Evolutionary conservation across 2,797 vertebrate genomes (phyloP).

Genomic region (Cyclura pinguis): DNA sequence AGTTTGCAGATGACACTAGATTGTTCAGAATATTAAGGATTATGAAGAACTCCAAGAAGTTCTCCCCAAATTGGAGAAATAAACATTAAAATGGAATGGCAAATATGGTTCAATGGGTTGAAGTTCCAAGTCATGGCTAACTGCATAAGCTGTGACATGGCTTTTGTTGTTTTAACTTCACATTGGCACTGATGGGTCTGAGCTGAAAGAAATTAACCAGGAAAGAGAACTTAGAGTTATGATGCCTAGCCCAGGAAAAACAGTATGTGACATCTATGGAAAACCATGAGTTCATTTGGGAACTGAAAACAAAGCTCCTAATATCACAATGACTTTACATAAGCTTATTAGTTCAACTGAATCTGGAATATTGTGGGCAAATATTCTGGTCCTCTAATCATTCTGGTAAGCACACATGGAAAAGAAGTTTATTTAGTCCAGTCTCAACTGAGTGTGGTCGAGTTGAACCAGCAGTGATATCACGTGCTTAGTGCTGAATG

Average conservation of each 20-base stretch:
- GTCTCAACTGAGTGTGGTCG: background rate
- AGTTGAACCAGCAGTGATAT: background rate
- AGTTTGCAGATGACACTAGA: background rate
- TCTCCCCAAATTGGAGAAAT: background rate
- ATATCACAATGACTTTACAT: background rate
- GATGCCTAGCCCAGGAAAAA: background rate
- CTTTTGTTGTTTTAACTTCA: background rate
- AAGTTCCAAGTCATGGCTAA: too few relatives aligned
- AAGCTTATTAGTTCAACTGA: background rate
- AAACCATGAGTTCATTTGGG: background rate
- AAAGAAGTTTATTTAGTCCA: background rate
- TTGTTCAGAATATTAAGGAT: background rate
- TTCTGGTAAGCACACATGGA: too few relatives aligned
- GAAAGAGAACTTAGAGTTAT: background rate
- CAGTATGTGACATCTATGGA: background rate
- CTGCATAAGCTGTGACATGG: too few relatives aligned
- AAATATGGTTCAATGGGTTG: background rate
- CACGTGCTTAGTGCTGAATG: background rate
- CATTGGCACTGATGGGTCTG: background rate
- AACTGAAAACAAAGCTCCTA: too few relatives aligned
- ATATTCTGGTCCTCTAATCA: too few relatives aligned
- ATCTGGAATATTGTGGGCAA: background rate
- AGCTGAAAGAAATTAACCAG: background rate
- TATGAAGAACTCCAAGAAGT: background rate
- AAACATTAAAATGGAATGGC: background rate